Percentiles rank a stretch among this genome's conserved stretches.
These are phyloP conservation scores for Hylaeus anthracinus DNA, from an alignment of 1,140 invertebrate species.

Conservation along the genomic window DNA sequence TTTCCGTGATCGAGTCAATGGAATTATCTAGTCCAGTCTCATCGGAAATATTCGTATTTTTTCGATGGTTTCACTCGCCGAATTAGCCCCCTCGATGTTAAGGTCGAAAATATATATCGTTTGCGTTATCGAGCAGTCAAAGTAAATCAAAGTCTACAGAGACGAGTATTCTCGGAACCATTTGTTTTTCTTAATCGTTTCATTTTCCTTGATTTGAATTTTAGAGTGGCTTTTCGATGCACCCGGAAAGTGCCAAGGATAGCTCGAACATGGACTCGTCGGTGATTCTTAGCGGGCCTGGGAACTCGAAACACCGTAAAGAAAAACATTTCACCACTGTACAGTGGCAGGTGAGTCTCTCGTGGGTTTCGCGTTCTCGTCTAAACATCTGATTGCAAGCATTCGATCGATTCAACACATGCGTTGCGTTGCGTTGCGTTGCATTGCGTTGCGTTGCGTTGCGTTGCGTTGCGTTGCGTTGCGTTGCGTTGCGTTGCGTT, in stretches of 20 bases:
- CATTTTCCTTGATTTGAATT: conserved; percentile 25
- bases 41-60: not conserved
- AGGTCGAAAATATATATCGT: not conserved
- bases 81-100: not conserved
- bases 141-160: not conserved
- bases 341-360: conserved; percentile 80
- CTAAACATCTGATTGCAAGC: too few species aligned
- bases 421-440: too few species aligned
- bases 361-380: too few species aligned
- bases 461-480: too few species aligned
- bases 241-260: conserved; percentile 71
- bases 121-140: conserved; percentile 3
- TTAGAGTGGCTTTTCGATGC: conserved; percentile 79
- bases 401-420: too few species aligned
- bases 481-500: too few species aligned
- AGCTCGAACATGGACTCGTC: conserved; percentile 71
- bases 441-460: too few species aligned
- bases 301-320: conserved; percentile 80
- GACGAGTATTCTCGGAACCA: not conserved
- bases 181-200: not conserved
- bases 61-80: not conserved
- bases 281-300: conserved; percentile 83
- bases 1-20: conserved; percentile 6
- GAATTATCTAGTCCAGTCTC: conserved; percentile 3
- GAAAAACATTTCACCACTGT: conserved; percentile 80